phyloP scores from a whole-genome alignment of 1,140 invertebrate species.

The Coenobita brevimanus region DNA sequence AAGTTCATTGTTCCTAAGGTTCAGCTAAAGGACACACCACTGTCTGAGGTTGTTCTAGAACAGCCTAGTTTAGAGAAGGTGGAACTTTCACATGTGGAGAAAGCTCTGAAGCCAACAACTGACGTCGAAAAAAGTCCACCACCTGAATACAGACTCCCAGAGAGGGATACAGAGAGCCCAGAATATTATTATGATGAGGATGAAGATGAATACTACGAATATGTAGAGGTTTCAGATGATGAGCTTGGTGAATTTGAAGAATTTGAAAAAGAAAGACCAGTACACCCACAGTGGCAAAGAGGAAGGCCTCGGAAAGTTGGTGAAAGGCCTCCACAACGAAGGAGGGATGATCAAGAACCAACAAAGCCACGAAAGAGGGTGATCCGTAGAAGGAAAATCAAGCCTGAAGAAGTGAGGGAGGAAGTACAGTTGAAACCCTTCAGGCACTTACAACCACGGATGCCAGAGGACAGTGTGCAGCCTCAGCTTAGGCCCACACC shows the following conservation, averaged over 20 bases:
- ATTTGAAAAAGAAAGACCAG: conserved; percentile 12
- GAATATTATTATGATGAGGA: conserved; percentile 42
- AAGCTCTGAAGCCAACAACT: too few relatives aligned
- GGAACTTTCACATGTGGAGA: too few relatives aligned
- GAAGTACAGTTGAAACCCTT: conserved; percentile 5
- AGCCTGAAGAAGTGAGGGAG: conserved; percentile 24
- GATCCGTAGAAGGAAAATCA: conserved; percentile 10
- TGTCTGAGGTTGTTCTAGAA: too few relatives aligned
- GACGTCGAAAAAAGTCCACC: too few relatives aligned
- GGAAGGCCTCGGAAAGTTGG: conserved; percentile 20
- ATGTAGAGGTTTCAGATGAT: neutral
- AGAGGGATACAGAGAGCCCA: conserved; percentile 1
- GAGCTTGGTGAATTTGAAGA: conserved; percentile 30
- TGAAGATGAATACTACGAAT: conserved; percentile 23
- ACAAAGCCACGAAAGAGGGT: neutral
- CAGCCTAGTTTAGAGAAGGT: too few relatives aligned
- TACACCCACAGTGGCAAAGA: conserved; percentile 3
- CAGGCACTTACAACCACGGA: conserved; percentile 6
- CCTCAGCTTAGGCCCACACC: conserved; percentile 4
- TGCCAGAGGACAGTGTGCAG: conserved; percentile 11
- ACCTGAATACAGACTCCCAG: neutral
- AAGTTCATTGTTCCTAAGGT: too few relatives aligned
- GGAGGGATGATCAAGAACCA: neutral
- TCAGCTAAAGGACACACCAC: too few relatives aligned
- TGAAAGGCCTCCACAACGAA: conserved; percentile 8